Evolutionary conservation across 2,888 invertebrate genomes (phyloP).

Genomic region (Eutolmus rufibarbis): DNA sequence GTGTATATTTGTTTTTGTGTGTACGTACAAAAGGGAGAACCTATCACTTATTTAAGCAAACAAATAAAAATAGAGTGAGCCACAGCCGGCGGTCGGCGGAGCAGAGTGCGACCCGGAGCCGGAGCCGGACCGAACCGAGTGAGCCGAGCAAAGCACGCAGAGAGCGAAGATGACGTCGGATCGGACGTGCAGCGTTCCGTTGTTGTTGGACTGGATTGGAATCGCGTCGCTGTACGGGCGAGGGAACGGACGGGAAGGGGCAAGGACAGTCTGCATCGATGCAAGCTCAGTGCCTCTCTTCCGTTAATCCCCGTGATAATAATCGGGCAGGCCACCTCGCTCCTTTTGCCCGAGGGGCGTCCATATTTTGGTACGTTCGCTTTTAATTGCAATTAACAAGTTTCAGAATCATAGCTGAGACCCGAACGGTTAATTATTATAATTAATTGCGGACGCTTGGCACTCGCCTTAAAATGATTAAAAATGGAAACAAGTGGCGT

Average conservation of each 20-base stretch:
- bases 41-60: slow-evolving; percentile 37
- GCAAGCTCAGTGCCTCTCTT: slow-evolving; percentile 3
- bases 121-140: not conserved
- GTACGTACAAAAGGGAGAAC: slow-evolving; percentile 35
- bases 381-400: slow-evolving; percentile 39
- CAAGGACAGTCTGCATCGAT: not conserved
- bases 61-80: slow-evolving; percentile 36
- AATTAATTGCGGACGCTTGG: not conserved
- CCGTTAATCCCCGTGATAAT: slow-evolving; percentile 13
- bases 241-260: not conserved
- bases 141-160: not conserved
- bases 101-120: not conserved
- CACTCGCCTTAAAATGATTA: not conserved
- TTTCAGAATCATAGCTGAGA: slow-evolving; percentile 10
- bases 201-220: not conserved
- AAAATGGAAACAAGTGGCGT: not conserved
- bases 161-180: not conserved
- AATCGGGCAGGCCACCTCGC: slow-evolving; percentile 5
- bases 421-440: slow-evolving; percentile 25
- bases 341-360: not conserved
- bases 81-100: not conserved
- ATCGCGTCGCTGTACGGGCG: not conserved
- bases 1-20: slow-evolving; percentile 18
- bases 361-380: slow-evolving; percentile 22
- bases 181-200: not conserved